Percentiles rank a stretch among this genome's conserved stretches.
Evolutionary conservation across 1,140 invertebrate species (phyloP).

Genomic region (Cyclina sinensis): DNA sequence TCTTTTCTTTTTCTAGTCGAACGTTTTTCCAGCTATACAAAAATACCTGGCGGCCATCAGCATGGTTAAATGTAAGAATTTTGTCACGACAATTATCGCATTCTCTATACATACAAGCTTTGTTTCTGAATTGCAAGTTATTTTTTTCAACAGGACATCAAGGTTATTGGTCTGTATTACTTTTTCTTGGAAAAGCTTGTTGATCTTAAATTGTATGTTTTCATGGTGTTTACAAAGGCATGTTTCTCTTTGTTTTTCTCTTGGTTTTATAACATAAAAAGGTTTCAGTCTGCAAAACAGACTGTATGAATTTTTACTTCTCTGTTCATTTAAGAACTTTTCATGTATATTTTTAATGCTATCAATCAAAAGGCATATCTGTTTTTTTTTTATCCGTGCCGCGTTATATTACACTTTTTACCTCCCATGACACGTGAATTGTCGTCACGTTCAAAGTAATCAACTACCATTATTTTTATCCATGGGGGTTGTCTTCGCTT

Average conservation of each 20-base stretch:
- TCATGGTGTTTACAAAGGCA: constrained; percentile 61
- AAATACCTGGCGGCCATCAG: too few species aligned
- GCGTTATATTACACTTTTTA: neutral
- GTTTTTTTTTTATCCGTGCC: neutral
- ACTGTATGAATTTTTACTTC: too few species aligned
- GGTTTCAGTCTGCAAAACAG: too few species aligned
- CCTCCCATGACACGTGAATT: neutral
- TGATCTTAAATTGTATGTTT: constrained; percentile 17
- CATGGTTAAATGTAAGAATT: too few species aligned
- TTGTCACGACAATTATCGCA: too few species aligned
- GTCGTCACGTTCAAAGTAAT: neutral
- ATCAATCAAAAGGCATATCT: neutral
- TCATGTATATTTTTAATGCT: neutral
- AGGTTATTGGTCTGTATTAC: neutral
- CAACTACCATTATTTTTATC: neutral
- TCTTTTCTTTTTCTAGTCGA: too few species aligned
- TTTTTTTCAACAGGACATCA: neutral
- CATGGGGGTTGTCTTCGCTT: neutral
- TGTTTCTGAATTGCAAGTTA: neutral
- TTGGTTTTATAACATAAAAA: constrained; percentile 57
- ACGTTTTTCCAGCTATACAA: too few species aligned
- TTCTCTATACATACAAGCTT: neutral
- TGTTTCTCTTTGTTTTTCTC: constrained; percentile 61
- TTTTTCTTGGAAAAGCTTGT: neutral
- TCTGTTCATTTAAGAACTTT: neutral